Percentiles rank a stretch among this genome's conserved stretches.
These are phyloP conservation scores for Anguilla marmorata DNA, from an alignment of 2,797 vertebrate species.

Conservation along the genomic window DNA sequence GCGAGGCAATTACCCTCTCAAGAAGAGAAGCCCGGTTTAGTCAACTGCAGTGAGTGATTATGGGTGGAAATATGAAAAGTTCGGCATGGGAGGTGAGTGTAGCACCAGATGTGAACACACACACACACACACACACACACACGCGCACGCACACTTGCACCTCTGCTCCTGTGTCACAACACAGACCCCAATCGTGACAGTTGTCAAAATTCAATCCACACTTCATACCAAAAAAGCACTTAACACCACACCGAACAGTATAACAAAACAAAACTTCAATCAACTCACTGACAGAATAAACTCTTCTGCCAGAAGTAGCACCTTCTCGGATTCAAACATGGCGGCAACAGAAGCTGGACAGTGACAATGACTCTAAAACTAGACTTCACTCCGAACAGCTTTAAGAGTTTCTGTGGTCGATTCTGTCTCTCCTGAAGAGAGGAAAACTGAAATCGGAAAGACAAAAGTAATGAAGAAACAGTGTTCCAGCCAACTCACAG, in stretches of 20 bases:
- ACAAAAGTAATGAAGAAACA: background rate
- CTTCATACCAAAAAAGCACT: background rate
- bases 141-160: background rate
- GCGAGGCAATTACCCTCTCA: constrained; percentile 63
- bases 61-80: constrained; percentile 37
- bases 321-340: background rate
- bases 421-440: background rate
- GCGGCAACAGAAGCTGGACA: background rate
- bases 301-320: background rate
- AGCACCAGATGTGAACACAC: background rate
- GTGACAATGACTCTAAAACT: background rate
- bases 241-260: background rate
- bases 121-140: background rate
- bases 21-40: constrained; percentile 44
- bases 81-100: constrained; percentile 36
- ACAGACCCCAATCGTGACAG: background rate
- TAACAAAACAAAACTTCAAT: background rate
- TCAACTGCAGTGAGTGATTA: constrained; percentile 50
- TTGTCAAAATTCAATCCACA: background rate
- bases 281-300: background rate
- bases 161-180: background rate
- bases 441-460: background rate
- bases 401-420: background rate
- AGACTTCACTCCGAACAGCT: background rate
- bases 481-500: background rate